Percentiles rank a stretch among this genome's conserved stretches.
phyloP scores from a whole-genome alignment of 2,113 vertebrate genomes.

The Eonycteris spelaea region DNA sequence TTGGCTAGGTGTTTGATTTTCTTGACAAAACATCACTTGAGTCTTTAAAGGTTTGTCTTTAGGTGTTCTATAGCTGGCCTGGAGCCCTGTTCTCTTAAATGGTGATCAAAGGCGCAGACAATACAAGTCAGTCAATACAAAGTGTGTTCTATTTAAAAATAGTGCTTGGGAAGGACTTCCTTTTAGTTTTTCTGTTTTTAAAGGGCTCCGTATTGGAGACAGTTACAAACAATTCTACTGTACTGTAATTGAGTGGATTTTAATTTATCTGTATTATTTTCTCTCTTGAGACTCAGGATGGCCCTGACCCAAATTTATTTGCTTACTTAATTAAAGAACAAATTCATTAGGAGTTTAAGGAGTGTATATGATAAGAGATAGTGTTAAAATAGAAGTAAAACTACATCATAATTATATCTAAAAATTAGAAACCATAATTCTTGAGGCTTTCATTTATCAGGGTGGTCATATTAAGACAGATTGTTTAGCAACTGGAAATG shows the following conservation, averaged over 20 bases:
- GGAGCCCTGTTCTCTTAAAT: constrained; percentile 72
- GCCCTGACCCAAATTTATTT: not conserved
- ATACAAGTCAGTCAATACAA: constrained; percentile 64
- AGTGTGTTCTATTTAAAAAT: constrained; percentile 61
- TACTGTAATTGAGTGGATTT: constrained; percentile 48
- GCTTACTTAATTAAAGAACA: constrained; percentile 10
- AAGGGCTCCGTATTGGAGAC: constrained; percentile 41
- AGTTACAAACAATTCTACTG: constrained; percentile 42
- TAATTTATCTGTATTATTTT: constrained; percentile 20
- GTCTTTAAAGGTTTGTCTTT: constrained; percentile 73
- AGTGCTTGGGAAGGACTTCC: constrained; percentile 62
- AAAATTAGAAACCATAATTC: constrained; percentile 34
- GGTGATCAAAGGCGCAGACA: constrained; percentile 73
- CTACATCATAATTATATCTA: not conserved
- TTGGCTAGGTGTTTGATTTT: constrained; percentile 78
- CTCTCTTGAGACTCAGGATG: constrained; percentile 74
- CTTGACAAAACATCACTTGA: constrained; percentile 73
- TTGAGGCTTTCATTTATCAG: not conserved
- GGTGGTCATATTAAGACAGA: constrained; percentile 54
- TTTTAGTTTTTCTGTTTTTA: constrained; percentile 57
- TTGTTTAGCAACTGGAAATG: constrained; percentile 84
- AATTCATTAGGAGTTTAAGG: not conserved
- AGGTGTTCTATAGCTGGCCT: constrained; percentile 76
- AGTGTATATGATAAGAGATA: not conserved
- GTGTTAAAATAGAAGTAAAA: constrained; percentile 6